Conservation (phyloP, 1,140 invertebrate genomes). For the Trichogramma pretiosum region DNA sequence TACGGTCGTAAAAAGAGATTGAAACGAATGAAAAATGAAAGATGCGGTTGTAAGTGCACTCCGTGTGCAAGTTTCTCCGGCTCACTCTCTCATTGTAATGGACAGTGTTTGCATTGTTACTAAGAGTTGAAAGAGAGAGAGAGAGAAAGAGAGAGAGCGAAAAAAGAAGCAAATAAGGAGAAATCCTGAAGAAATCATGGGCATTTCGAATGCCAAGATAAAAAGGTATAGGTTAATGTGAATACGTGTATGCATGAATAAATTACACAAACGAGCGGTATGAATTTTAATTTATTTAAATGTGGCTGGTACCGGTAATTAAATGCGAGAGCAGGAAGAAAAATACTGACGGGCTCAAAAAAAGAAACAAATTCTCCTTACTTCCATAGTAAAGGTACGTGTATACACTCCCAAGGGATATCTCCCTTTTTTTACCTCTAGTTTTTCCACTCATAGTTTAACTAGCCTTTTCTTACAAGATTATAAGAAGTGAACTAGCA, state of each 20-base stretch:
- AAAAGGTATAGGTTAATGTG: too few relatives aligned
- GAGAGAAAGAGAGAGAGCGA: background rate
- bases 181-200: too few relatives aligned
- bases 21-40: slow-evolving; percentile 6
- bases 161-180: background rate
- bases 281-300: slow-evolving; percentile 17
- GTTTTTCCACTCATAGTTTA: too few relatives aligned
- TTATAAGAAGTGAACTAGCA: too few relatives aligned
- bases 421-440: too few relatives aligned
- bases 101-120: too few relatives aligned
- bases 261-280: slow-evolving; percentile 10
- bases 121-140: too few relatives aligned
- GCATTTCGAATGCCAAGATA: too few relatives aligned
- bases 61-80: background rate
- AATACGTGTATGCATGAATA: slow-evolving; percentile 11
- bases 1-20: slow-evolving; percentile 6
- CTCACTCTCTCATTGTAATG: too few relatives aligned
- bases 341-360: background rate
- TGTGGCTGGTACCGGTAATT: slow-evolving; percentile 5
- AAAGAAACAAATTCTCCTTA: slow-evolving; percentile 8
- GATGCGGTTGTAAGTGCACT: background rate
- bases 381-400: too few relatives aligned
- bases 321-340: background rate
- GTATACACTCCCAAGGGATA: too few relatives aligned
- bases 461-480: too few relatives aligned